phyloP scores from a whole-genome alignment of 2,797 vertebrate species.

The Spinus olivaceus region DNA sequence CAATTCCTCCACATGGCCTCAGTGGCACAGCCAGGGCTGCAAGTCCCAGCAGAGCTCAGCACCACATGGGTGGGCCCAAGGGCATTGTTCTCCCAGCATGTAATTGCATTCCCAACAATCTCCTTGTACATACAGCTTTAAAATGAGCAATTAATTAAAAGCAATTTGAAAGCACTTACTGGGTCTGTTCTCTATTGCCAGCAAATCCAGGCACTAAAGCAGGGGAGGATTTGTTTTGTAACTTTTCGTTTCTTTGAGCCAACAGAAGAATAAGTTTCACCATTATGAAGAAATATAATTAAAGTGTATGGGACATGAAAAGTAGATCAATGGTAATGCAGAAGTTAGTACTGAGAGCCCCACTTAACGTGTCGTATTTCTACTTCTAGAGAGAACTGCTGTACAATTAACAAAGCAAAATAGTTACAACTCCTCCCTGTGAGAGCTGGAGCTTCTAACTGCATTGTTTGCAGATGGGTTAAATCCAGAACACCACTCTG shows the following conservation, averaged over 20 bases:
- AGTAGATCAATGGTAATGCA: not conserved
- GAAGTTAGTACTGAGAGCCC: not conserved
- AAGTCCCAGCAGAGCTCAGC: slow-evolving; percentile 8
- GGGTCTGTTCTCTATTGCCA: not conserved
- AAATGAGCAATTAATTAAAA: slow-evolving; percentile 60
- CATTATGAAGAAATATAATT: not conserved
- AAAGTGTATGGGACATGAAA: not conserved
- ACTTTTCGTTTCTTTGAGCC: not conserved
- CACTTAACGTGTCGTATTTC: not conserved
- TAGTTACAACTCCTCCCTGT: not conserved
- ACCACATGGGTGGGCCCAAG: slow-evolving; percentile 36
- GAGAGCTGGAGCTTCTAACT: not conserved
- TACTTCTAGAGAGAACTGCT: not conserved
- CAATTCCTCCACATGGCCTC: not conserved
- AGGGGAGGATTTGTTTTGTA: not conserved
- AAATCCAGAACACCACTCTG: not conserved
- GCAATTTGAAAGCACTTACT: slow-evolving; percentile 48
- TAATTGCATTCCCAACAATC: slow-evolving; percentile 52
- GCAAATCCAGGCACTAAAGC: not conserved
- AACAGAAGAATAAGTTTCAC: not conserved
- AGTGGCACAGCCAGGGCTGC: not conserved
- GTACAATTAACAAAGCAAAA: not conserved
- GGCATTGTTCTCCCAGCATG: slow-evolving; percentile 43
- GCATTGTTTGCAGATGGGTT: not conserved
- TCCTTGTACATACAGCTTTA: slow-evolving; percentile 10